phyloP scores from a whole-genome alignment of 1,140 invertebrate genomes.

The Calliphora vicina region DNA sequence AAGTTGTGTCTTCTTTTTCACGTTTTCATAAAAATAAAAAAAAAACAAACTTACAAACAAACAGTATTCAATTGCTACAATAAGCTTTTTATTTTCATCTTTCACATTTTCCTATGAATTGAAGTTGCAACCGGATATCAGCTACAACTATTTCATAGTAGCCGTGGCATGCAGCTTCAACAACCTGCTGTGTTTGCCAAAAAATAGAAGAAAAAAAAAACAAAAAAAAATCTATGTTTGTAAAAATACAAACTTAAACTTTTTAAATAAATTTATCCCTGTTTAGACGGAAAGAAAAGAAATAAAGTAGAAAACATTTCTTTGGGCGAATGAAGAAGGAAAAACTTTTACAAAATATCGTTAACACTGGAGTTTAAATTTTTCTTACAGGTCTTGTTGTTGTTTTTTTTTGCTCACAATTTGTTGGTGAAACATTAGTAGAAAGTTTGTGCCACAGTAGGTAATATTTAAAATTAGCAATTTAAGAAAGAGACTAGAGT shows the following conservation, averaged over 20 bases:
- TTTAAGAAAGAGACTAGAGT: no score
- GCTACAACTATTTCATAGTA: background rate
- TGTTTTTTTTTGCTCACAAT: no score
- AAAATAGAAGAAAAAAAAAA: no score
- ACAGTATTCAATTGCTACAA: conserved; percentile 10
- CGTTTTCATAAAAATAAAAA: background rate
- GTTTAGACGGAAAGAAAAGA: background rate
- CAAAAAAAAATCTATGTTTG: background rate
- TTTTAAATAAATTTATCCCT: background rate
- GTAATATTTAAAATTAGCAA: no score
- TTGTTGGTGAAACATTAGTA: no score
- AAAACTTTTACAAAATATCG: no score
- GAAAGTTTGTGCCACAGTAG: no score
- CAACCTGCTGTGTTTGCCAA: background rate
- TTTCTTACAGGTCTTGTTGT: no score
- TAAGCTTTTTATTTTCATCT: background rate
- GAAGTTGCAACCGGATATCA: conserved; percentile 21
- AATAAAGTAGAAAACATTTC: background rate
- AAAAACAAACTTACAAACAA: background rate
- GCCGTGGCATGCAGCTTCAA: background rate
- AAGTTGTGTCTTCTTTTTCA: background rate
- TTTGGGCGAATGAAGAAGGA: no score
- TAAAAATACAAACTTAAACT: background rate
- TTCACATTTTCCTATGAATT: background rate
- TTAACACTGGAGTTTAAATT: no score